These are phyloP conservation scores for Podarcis lilfordi DNA, from an alignment of 2,797 vertebrate genomes.

Conservation along the genomic window DNA sequence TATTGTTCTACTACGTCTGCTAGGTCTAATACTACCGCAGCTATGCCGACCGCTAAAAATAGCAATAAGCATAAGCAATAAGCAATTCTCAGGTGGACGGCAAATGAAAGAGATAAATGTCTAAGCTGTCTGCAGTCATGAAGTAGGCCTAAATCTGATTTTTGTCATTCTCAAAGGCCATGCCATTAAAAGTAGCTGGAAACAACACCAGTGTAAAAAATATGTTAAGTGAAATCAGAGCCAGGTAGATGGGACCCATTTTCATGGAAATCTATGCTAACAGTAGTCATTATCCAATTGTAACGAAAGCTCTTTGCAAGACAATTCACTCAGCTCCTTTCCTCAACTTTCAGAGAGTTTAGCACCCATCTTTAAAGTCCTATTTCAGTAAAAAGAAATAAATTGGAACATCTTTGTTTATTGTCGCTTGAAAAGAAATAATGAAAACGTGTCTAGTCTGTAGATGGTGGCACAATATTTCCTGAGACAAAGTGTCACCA, in stretches of 20 bases:
- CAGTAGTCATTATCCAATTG: neutral
- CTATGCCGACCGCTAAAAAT: too few species aligned
- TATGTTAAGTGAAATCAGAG: neutral
- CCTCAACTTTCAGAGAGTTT: neutral
- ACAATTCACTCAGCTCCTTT: neutral
- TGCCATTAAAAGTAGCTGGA: neutral
- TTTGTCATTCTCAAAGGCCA: neutral
- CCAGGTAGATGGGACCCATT: neutral
- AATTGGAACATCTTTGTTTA: neutral
- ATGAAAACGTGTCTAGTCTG: neutral
- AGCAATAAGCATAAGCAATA: too few species aligned
- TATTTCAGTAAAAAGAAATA: neutral
- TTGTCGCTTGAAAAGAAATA: constrained; percentile 7
- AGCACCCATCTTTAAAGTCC: neutral
- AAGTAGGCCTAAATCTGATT: neutral
- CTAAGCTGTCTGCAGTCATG: neutral
- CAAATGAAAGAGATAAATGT: neutral
- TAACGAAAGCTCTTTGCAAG: neutral
- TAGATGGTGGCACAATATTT: neutral
- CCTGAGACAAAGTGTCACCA: neutral
- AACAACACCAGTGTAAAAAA: neutral
- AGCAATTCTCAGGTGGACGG: neutral
- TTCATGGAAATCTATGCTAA: constrained; percentile 3
- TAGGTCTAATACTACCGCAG: too few species aligned
- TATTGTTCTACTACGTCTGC: too few species aligned